Evolutionary conservation across 2,888 invertebrate species (phyloP).

Genomic region (Ypsolopha scabrella): DNA sequence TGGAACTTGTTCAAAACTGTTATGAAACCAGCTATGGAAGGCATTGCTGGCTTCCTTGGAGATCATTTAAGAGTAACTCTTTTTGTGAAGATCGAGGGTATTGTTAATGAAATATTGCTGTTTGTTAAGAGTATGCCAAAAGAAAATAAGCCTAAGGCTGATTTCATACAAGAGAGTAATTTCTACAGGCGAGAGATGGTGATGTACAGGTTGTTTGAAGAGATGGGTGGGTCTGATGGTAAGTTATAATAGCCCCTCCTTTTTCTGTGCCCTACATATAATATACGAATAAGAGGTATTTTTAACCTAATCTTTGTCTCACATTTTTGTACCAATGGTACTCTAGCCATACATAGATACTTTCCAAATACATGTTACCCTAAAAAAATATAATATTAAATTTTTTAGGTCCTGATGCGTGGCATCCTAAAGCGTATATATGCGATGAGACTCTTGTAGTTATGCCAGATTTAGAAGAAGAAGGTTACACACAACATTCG

Average conservation of each 20-base stretch:
- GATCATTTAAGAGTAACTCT: constrained; percentile 37
- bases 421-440: constrained; percentile 34
- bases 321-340: neutral
- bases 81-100: constrained; percentile 17
- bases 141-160: constrained; percentile 36
- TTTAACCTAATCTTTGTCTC: neutral
- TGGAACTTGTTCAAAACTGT: constrained; percentile 15
- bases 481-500: constrained; percentile 31
- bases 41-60: constrained; percentile 44
- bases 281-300: no score
- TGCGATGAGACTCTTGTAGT: constrained; percentile 37
- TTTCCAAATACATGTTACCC: no score
- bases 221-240: constrained; percentile 22
- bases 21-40: constrained; percentile 28
- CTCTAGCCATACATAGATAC: no score
- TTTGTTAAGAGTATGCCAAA: constrained; percentile 44
- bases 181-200: constrained; percentile 37
- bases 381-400: neutral
- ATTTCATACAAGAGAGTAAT: constrained; percentile 30
- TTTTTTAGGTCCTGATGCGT: constrained; percentile 29
- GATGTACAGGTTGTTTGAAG: constrained; percentile 36
- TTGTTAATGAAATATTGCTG: constrained; percentile 12
- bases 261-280: no score
- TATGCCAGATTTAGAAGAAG: constrained; percentile 38
- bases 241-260: constrained; percentile 10